Evolutionary conservation across 2,797 vertebrate genomes (phyloP).

Genomic region (Sparidentex hasta): DNA sequence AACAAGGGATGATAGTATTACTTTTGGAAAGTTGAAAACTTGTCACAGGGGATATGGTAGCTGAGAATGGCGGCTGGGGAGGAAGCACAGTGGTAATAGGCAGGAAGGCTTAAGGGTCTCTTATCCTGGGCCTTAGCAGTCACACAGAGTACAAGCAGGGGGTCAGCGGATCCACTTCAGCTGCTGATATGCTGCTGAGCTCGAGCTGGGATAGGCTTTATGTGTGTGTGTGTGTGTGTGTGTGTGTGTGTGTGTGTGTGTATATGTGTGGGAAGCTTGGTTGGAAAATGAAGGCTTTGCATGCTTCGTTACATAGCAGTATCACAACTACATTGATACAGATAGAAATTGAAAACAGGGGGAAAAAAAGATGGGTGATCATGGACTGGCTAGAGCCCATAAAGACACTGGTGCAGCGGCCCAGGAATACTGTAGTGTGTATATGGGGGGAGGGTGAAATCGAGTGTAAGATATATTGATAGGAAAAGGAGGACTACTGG

Average conservation of each 20-base stretch:
- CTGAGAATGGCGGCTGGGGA: slow-evolving; percentile 32
- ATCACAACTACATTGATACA: slow-evolving; percentile 7
- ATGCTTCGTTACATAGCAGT: slow-evolving; percentile 34
- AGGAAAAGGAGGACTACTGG: not conserved
- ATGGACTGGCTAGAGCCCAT: slow-evolving; percentile 12
- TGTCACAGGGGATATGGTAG: slow-evolving; percentile 32
- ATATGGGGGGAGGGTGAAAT: not conserved
- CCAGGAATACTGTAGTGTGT: not conserved
- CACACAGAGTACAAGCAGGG: slow-evolving; percentile 54
- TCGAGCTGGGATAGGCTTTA: slow-evolving; percentile 26
- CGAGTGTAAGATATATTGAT: not conserved
- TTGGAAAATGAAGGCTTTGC: slow-evolving; percentile 20
- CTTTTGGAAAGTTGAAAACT: slow-evolving; percentile 33
- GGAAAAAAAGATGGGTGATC: slow-evolving; percentile 29
- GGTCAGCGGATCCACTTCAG: slow-evolving; percentile 53
- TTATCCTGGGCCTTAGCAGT: slow-evolving; percentile 49
- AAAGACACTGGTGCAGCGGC: slow-evolving; percentile 8
- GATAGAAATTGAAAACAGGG: slow-evolving; percentile 20
- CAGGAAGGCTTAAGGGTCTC: slow-evolving; percentile 54
- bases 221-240: not conserved
- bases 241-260: slow-evolving; percentile 12
- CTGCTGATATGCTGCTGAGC: slow-evolving; percentile 45
- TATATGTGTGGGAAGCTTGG: not conserved
- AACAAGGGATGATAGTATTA: slow-evolving; percentile 45
- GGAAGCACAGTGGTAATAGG: slow-evolving; percentile 48